These are phyloP conservation scores for Crotophaga sulcirostris DNA, from an alignment of 2,113 vertebrate genomes.

Conservation along the genomic window DNA sequence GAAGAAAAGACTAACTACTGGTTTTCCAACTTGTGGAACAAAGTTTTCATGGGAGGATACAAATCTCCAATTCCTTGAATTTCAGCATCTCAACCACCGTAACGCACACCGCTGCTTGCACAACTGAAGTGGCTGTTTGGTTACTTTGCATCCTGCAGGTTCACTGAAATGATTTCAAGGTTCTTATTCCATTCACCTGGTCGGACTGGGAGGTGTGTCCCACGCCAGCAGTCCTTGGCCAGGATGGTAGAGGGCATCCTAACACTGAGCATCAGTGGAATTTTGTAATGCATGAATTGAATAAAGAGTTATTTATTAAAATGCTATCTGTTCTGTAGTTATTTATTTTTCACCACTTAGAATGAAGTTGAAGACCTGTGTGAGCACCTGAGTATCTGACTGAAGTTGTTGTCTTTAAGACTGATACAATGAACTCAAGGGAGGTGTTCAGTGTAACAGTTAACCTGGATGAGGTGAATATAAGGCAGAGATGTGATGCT, in stretches of 20 bases:
- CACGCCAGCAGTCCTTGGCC: neutral
- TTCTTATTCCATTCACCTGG: neutral
- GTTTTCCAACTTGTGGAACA: neutral
- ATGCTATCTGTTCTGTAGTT: fast-evolving
- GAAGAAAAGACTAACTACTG: neutral
- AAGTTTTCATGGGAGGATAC: neutral
- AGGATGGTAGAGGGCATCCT: neutral
- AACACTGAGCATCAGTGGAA: neutral
- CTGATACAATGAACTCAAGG: fast-evolving
- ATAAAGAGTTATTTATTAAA: constrained; percentile 44
- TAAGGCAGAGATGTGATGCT: neutral
- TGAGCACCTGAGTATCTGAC: neutral
- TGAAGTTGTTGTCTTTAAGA: neutral
- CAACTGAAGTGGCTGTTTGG: neutral
- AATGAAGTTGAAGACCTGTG: neutral
- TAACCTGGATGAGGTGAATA: too few relatives aligned
- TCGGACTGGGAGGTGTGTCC: neutral
- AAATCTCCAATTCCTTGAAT: neutral
- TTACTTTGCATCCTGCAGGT: neutral
- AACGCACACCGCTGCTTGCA: neutral
- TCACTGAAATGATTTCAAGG: neutral
- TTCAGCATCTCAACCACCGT: neutral
- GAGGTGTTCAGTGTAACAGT: neutral
- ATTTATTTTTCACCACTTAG: neutral
- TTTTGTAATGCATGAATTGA: neutral